Evolutionary conservation across 2,113 vertebrate genomes (phyloP), one percentile per base, ranked within the genome.

Genomic region (Leptosomus discolor): DNA sequence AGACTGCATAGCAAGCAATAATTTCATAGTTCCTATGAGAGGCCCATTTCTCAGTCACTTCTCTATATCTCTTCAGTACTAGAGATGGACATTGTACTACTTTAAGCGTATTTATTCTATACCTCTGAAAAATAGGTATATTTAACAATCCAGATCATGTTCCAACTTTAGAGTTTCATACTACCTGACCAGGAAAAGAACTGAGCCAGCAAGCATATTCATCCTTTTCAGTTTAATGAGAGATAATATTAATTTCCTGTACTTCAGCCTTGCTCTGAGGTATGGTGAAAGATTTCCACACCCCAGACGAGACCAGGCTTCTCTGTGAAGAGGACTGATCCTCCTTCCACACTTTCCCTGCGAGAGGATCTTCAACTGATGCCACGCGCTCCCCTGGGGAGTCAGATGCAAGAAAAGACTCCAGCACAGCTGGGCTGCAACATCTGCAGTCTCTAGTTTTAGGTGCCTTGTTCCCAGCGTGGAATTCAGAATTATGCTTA

Each of bases 341-440:
- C 34, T 81, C 41, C 30, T 92, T 88, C 34, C 65, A 24, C 6
- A 15, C 26, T 73, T 80, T 10, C 16, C 22, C 46, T 57, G 15
- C 29, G 45, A 60, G 14, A 76, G 24, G 29, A 96, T 36, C 29
- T 77, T 85, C 45, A 71, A 3, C 43, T 20, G 60, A 41, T 4
- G 7, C 21, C 16, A 21, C n/a, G 7, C 0, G 0, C 9, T 86
- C 8, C 32, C 36, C 37, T 1, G 13, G 5, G 11, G 6, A 7
- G n/a, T 60, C 36, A 57, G 26, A 71, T 65, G 12, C 3, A 2
- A 85, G 36, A 68, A 85, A 64, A 92, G 48, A 37, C 16, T 39
- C 19, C 1, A 6, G 34, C 56, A 51, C 18, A 71, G 24, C 22
- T 48, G 57, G 53, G 64, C 13, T 7, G 0, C n/a, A n/a, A n/a